Evolutionary conservation across 2,888 invertebrate species (phyloP).

Genomic region (Sthenelais limicola): DNA sequence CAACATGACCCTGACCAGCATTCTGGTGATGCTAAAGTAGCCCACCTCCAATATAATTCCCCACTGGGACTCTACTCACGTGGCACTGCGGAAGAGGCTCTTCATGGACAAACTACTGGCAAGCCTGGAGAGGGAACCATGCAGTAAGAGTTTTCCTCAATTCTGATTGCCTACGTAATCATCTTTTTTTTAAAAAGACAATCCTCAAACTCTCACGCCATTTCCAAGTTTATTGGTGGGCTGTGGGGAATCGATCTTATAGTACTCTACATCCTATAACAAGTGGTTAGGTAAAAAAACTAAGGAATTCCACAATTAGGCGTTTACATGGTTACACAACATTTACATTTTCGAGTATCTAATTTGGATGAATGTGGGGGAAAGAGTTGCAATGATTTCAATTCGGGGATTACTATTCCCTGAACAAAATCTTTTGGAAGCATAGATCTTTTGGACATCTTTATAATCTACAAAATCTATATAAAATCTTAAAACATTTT

Average conservation of each 20-base stretch:
- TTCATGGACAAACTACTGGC: slow-evolving; percentile 63
- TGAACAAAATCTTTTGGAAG: too few species aligned
- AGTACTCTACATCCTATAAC: too few species aligned
- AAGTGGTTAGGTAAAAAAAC: too few species aligned
- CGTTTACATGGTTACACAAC: too few species aligned
- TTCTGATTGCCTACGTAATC: not conserved
- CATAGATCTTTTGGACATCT: too few species aligned
- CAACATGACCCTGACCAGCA: slow-evolving; percentile 44
- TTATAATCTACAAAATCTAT: too few species aligned
- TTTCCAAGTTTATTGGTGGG: not conserved
- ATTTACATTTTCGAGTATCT: too few species aligned
- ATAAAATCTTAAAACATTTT: too few species aligned
- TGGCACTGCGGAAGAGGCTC: slow-evolving; percentile 65
- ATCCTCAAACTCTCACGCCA: not conserved
- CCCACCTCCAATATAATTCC: slow-evolving; percentile 71
- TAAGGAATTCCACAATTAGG: too few species aligned
- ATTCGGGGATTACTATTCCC: too few species aligned
- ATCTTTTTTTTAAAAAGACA: not conserved
- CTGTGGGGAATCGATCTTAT: not conserved
- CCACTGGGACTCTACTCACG: slow-evolving; percentile 70
- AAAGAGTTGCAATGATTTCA: too few species aligned
- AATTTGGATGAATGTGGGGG: too few species aligned
- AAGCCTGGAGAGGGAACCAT: slow-evolving; percentile 54
- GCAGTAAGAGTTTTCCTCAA: slow-evolving; percentile 48
- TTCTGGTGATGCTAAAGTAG: slow-evolving; percentile 57